Conservation (phyloP, 2,888 invertebrate species). For the Blomia tropicalis region DNA sequence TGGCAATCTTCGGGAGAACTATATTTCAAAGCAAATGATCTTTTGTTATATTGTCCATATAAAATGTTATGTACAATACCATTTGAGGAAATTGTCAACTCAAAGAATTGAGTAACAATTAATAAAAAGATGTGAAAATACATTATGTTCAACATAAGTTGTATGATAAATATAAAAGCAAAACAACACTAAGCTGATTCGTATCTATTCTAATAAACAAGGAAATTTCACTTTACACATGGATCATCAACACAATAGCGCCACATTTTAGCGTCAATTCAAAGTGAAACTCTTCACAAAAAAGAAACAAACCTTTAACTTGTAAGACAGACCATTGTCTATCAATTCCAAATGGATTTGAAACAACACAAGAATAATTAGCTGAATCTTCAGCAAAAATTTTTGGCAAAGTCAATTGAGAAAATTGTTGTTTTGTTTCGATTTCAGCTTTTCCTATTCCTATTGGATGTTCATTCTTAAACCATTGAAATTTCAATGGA, state of each 20-base stretch:
- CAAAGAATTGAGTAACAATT: too few relatives aligned
- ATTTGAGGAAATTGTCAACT: too few relatives aligned
- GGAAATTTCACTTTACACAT: too few relatives aligned
- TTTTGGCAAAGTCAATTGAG: slow-evolving; percentile 30
- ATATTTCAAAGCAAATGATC: background rate
- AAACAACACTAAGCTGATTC: too few relatives aligned
- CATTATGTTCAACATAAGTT: too few relatives aligned
- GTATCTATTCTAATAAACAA: too few relatives aligned
- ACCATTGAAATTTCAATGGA: slow-evolving; percentile 8
- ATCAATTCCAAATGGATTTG: slow-evolving; percentile 38
- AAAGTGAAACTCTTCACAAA: background rate
- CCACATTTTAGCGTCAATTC: background rate
- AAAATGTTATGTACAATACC: too few relatives aligned
- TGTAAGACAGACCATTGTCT: slow-evolving; percentile 37
- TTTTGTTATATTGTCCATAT: too few relatives aligned
- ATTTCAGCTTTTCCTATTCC: background rate
- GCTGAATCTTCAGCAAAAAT: slow-evolving; percentile 36
- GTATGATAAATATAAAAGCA: too few relatives aligned
- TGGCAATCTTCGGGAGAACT: background rate
- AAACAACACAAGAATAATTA: slow-evolving; percentile 43
- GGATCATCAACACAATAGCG: too few relatives aligned
- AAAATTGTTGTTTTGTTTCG: slow-evolving; percentile 27
- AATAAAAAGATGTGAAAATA: too few relatives aligned
- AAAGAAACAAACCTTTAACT: slow-evolving; percentile 39
- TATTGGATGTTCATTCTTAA: background rate